Base-by-base conservation (phyloP, 2,113 vertebrate species). In the Scomber colias region DNA sequence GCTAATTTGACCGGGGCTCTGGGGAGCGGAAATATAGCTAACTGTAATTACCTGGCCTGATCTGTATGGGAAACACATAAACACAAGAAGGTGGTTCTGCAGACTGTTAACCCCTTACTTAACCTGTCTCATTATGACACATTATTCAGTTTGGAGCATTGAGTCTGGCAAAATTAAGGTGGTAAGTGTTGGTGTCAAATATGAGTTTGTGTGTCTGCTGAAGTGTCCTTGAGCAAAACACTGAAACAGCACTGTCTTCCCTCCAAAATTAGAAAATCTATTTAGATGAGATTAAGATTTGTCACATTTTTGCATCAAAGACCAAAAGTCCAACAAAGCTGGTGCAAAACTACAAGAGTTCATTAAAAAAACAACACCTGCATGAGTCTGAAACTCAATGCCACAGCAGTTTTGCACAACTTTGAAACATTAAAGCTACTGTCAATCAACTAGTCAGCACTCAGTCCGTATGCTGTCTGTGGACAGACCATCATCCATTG, bases 1-100 rank as follows among this genome's bases (percentile, higher is more conserved):
- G 83, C 72, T 90, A 85, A 92, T 91, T 81, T 79, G 77, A 67
- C 74, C 54, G 1, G 0, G 27, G 55, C 80, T 82, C 74, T 56
- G 44, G 79, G 67, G 79, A 85, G 87, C 19, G 60, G 81, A 86
- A 75, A 64, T 65, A 30, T 60, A 91, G 82, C 83, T 57, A 79
- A 78, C 54, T 57, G 84, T 88, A 90, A 92, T 90, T 87, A 91
- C 81, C 82, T 73, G 81, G 60, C 69, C 79, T 48, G 73, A 85
- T 79, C 73, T 71, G 67, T 60, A 71, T 55, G 67, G 73, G 60
- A 87, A 85, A 83, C 74, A 69, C 62, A 69, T 68, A 80, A 70
- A 83, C 79, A 83, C 55, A 82, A 19, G 68, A 65, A 1, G n/a
- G 56, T 5, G 19, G 69, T 49, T 81, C 68, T 44, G 59, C 60